phyloP scores from a whole-genome alignment of 2,113 vertebrate species.

The Phaetusa simplex region DNA sequence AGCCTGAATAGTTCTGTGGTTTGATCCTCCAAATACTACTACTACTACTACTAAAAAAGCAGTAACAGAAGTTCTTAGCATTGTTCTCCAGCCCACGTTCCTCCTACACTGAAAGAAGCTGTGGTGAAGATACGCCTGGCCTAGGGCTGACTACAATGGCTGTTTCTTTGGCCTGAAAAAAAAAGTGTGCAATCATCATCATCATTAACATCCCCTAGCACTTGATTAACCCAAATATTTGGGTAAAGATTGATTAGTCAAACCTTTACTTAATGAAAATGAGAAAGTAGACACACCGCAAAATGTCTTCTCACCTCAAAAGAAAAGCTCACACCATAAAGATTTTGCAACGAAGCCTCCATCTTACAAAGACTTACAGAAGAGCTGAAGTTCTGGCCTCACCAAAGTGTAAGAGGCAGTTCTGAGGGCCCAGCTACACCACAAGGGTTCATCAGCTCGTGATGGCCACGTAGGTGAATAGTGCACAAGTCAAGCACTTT shows the following conservation, averaged over 20 bases:
- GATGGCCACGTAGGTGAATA: fast-evolving
- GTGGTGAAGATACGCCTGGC: background rate
- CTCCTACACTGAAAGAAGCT: background rate
- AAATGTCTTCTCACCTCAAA: background rate
- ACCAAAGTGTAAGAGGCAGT: background rate
- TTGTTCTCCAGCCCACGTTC: background rate
- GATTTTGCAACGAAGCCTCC: background rate
- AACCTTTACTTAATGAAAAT: background rate
- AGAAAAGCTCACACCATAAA: background rate
- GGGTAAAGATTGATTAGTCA: background rate
- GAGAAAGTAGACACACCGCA: background rate
- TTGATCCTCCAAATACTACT: background rate
- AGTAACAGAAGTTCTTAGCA: background rate
- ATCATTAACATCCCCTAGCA: background rate
- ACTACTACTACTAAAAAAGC: background rate
- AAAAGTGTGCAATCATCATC: background rate
- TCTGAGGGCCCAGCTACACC: background rate
- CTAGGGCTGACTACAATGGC: background rate
- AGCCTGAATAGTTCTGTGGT: background rate
- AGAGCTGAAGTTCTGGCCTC: background rate
- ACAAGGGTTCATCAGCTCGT: background rate
- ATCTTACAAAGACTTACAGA: background rate
- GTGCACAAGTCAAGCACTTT: background rate
- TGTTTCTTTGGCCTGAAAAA: background rate
- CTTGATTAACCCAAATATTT: background rate